These are phyloP conservation scores for Eulacestoma nigropectus DNA, from an alignment of 2,113 vertebrate species.

Conservation along the genomic window DNA sequence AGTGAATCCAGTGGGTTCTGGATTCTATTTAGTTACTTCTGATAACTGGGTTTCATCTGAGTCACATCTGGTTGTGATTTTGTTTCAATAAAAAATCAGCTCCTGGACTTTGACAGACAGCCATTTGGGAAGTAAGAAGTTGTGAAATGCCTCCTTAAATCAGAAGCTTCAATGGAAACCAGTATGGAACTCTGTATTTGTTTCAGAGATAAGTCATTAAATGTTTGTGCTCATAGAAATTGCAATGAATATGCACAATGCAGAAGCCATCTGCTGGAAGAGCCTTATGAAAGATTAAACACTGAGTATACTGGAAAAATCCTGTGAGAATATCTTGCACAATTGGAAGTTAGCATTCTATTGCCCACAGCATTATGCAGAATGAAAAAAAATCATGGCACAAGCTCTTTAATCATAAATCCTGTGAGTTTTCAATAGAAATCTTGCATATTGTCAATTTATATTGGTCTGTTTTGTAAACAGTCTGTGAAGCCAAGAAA, in stretches of 20 bases:
- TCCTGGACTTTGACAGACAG: background rate
- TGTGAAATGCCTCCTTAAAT: background rate
- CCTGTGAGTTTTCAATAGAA: background rate
- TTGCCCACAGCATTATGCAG: background rate
- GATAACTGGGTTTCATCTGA: background rate
- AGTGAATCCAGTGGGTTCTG: background rate
- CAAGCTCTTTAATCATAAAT: background rate
- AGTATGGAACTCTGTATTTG: background rate
- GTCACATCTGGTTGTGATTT: background rate
- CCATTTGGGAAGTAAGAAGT: background rate
- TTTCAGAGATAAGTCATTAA: background rate
- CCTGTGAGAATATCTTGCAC: background rate
- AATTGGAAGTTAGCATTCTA: background rate
- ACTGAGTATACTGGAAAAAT: background rate
- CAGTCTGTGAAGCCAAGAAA: background rate
- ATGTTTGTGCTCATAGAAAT: background rate
- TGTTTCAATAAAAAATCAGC: background rate
- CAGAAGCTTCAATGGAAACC: background rate
- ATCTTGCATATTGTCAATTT: background rate
- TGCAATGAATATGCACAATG: background rate
- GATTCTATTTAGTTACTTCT: background rate
- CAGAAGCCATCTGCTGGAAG: background rate
- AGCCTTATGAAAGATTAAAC: slow-evolving; percentile 11
- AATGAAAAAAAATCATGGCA: background rate
- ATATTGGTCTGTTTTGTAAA: background rate